These are phyloP conservation scores for Morus bassanus DNA, from an alignment of 2,797 vertebrate species.

Conservation along the genomic window DNA sequence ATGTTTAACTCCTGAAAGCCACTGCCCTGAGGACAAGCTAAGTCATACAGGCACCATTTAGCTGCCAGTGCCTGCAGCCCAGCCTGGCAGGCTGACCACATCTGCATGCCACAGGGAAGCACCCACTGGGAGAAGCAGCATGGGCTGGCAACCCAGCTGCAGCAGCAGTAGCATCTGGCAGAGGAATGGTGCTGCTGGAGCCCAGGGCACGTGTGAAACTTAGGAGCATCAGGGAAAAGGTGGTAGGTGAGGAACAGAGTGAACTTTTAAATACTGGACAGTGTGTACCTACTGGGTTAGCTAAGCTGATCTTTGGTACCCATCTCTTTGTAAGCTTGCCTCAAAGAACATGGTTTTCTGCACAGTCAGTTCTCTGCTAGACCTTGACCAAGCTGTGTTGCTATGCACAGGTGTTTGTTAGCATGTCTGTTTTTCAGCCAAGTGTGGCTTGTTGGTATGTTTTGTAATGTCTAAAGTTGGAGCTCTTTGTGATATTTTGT, in stretches of 20 bases:
- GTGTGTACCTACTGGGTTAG: background rate
- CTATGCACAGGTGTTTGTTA: background rate
- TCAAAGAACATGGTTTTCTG: background rate
- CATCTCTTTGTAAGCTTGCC: background rate
- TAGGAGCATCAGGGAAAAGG: background rate
- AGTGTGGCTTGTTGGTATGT: background rate
- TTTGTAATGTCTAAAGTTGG: background rate
- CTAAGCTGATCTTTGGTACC: background rate
- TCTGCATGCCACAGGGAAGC: rapidly evolving
- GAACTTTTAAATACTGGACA: background rate
- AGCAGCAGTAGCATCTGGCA: background rate
- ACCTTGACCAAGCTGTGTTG: background rate
- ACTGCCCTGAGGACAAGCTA: background rate
- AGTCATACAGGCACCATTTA: background rate
- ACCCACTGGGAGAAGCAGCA: background rate
- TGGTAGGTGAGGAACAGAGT: background rate
- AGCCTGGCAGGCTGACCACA: background rate
- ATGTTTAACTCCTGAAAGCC: background rate
- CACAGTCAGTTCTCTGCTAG: background rate
- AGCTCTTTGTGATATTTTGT: background rate
- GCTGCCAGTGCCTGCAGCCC: background rate
- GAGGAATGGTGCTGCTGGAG: background rate
- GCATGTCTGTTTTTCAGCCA: background rate
- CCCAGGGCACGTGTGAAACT: background rate
- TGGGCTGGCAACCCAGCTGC: background rate